Evolutionary conservation across 1,140 invertebrate genomes (phyloP).

Genomic region (Myzus persicae): DNA sequence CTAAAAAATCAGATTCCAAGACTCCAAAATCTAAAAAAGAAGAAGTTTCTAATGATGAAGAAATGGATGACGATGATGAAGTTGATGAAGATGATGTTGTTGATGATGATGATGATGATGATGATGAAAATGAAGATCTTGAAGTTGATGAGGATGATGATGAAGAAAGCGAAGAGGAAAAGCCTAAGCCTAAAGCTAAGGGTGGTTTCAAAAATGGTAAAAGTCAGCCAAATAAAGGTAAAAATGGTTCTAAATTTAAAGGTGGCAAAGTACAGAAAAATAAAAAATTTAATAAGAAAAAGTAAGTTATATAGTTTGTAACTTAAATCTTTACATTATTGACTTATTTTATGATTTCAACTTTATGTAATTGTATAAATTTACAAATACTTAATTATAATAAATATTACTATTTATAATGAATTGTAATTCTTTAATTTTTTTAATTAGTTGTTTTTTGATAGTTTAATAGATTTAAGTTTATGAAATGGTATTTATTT

Average conservation of each 20-base stretch:
- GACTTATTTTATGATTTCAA: neutral
- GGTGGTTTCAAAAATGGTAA: conserved; percentile 28
- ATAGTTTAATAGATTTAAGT: neutral
- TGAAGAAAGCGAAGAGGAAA: conserved; percentile 45
- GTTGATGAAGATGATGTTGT: neutral
- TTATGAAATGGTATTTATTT: neutral
- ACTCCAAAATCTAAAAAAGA: neutral
- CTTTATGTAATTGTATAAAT: conserved; percentile 3
- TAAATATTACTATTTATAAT: neutral
- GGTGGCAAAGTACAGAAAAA: conserved; percentile 51
- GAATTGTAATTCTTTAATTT: neutral
- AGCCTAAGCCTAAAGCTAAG: conserved; percentile 48
- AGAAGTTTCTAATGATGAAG: conserved; percentile 20
- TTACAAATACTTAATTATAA: conserved; percentile 1
- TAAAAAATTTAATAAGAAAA: conserved; percentile 46
- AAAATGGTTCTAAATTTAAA: conserved; percentile 53
- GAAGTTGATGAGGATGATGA: conserved; percentile 18
- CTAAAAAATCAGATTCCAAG: neutral
- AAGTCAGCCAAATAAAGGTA: conserved; percentile 12
- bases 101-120: conserved; percentile 36
- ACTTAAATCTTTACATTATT: neutral
- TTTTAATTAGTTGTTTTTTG: neutral
- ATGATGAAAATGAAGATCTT: conserved; percentile 31
- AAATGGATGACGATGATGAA: conserved; percentile 31
- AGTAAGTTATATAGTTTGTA: neutral